Evolutionary conservation across 1,140 invertebrate genomes (phyloP).

Genomic region (Phocides pigmalion): DNA sequence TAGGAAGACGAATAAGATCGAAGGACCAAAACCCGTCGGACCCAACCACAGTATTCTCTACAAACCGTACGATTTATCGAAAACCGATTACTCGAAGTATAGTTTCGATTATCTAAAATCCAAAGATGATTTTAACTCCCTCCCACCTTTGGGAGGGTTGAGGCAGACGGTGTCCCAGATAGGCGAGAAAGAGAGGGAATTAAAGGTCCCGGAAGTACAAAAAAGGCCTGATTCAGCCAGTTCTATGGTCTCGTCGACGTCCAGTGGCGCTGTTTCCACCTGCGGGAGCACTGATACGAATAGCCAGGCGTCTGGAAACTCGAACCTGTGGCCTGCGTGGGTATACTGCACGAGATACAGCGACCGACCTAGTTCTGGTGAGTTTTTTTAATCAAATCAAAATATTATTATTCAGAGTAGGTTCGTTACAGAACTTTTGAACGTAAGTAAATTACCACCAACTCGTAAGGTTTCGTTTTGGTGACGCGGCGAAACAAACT

Average conservation of each 20-base stretch:
- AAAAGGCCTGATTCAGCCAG: constrained; percentile 80
- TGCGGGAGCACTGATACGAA: constrained; percentile 85
- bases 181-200: constrained; percentile 77
- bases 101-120: constrained; percentile 68
- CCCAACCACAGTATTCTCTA: constrained; percentile 76
- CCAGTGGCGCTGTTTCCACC: constrained; percentile 77
- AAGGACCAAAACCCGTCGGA: constrained; percentile 72
- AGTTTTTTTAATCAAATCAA: too few relatives aligned
- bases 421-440: too few relatives aligned
- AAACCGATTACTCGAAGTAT: constrained; percentile 52
- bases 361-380: constrained; percentile 97
- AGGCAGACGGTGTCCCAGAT: constrained; percentile 87
- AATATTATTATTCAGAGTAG: too few relatives aligned
- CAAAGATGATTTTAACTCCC: constrained; percentile 61
- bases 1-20: constrained; percentile 73
- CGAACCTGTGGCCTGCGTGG: constrained; percentile 94
- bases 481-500: too few relatives aligned
- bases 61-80: constrained; percentile 78
- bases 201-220: constrained; percentile 58
- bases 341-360: constrained; percentile 99
- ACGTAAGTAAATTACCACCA: too few relatives aligned
- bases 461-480: too few relatives aligned
- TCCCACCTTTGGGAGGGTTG: constrained; percentile 84
- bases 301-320: constrained; percentile 73
- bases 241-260: constrained; percentile 78